These are phyloP conservation scores for Anas platyrhynchos DNA, from an alignment of 2,113 vertebrate genomes.

Conservation along the genomic window DNA sequence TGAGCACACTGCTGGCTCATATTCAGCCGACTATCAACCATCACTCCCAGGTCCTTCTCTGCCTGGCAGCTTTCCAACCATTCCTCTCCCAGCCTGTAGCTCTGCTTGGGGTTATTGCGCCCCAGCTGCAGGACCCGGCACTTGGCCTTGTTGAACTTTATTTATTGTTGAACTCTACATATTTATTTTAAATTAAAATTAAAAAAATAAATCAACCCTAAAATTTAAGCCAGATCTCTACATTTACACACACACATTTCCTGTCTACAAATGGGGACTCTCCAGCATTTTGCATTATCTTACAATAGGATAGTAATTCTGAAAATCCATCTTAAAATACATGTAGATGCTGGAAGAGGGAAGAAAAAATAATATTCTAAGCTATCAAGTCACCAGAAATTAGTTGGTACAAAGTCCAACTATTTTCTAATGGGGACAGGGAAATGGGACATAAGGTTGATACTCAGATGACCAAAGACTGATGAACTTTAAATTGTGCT, in stretches of 20 bases:
- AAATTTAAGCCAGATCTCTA: conserved; percentile 42
- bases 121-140: too few relatives aligned
- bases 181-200: conserved; percentile 49
- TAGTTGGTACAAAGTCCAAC: not conserved
- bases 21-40: too few relatives aligned
- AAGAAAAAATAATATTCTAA: not conserved
- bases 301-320: not conserved
- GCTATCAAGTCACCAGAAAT: not conserved
- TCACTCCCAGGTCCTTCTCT: too few relatives aligned
- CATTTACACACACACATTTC: conserved; percentile 33
- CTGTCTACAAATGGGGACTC: not conserved
- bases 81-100: too few relatives aligned
- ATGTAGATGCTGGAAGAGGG: not conserved
- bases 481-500: not conserved
- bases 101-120: too few relatives aligned
- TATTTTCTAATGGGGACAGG: not conserved
- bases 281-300: not conserved
- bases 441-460: not conserved
- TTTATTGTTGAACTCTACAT: too few relatives aligned
- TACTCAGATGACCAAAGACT: not conserved
- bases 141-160: too few relatives aligned
- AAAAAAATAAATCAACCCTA: not conserved
- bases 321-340: not conserved
- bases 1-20: too few relatives aligned
- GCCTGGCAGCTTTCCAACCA: too few relatives aligned